A percentile compares a stretch with the other conserved stretches of the same genome.
These are phyloP conservation scores for Eupithecia abbreviata DNA, from an alignment of 2,888 invertebrate species.

Conservation along the genomic window DNA sequence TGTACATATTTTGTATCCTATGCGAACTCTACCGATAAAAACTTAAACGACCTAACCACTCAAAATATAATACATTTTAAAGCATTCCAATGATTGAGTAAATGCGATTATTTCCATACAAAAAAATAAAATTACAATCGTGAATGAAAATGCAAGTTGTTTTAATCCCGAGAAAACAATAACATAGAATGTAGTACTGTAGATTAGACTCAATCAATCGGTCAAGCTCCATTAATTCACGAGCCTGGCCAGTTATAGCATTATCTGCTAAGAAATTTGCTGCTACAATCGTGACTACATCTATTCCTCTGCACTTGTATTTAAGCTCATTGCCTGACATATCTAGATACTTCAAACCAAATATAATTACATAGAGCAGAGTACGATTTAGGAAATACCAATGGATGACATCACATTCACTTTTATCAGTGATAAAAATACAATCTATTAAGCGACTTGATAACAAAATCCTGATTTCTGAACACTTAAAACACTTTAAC, in stretches of 20 bases:
- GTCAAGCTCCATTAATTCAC: conserved; percentile 42
- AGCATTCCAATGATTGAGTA: background rate
- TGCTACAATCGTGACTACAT: background rate
- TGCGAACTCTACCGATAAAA: background rate
- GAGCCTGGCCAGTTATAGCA: conserved; percentile 38
- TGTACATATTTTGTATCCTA: background rate
- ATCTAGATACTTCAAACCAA: background rate
- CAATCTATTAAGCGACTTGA: conserved; percentile 5
- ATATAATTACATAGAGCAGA: background rate
- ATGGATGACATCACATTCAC: background rate
- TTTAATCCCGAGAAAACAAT: background rate
- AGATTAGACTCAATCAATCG: conserved; percentile 17
- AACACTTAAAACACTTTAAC: conserved; percentile 7
- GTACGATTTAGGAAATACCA: background rate
- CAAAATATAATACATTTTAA: background rate
- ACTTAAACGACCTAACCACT: background rate
- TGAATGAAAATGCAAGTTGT: background rate
- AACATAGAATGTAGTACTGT: background rate
- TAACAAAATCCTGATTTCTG: conserved; percentile 5
- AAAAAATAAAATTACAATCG: background rate
- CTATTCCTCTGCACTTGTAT: background rate
- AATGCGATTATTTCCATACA: background rate
- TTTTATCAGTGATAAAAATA: conserved; percentile 1
- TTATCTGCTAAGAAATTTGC: background rate
- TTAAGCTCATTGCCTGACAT: background rate